Evolutionary conservation across 2,797 vertebrate species (phyloP), one percentile per base, ranked within the genome.

Genomic region (Silurus lanzhouensis): DNA sequence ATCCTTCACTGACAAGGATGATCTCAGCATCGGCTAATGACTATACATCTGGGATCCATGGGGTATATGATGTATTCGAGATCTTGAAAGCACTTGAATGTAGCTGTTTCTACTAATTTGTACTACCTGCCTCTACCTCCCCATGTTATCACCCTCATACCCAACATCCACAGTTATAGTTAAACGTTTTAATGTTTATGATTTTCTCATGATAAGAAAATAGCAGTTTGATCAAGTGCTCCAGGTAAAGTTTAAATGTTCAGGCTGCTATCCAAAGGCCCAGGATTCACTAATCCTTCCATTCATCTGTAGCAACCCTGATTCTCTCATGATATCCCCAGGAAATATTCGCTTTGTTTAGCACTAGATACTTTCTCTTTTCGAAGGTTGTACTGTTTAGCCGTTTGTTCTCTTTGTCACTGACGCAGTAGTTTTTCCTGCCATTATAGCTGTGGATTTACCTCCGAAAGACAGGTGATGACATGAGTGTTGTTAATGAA

Each of bases 1-100:
- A 86, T 96, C 31, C 89, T 94, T 58, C 88, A 90, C 64, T 83
- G 79, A 85, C 10, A 25, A 64, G 60, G 60, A 15, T 25, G 61
- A 64, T 64, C 44, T 46, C 19, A 61, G 75, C 60, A 38, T 78
- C 27, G 0, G 25, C 48, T 58, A 38, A 38, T 58, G 15, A 31
- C 55, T 58, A 5, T 12, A 60, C 38, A 57, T 58, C 9, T 1
- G 68, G 44, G 9, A 12, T 46, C 10, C 19, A 70, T 2, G 70
- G 44, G 68, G 38, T 46, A 71, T 10, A 71, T 14, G 5, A 52
- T 52, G 3, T n/a, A 12, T 9, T 52, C 13, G 5, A 75, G 44
- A 57, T 70, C 0, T 6, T 68, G 31, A 5, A 68, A 38, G 5
- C 17, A 38, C 14, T 38, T 68, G 67, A 67, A 38, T 68, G 31